phyloP scores from a whole-genome alignment of 1,140 invertebrate species.

The Philaenus spumarius region DNA sequence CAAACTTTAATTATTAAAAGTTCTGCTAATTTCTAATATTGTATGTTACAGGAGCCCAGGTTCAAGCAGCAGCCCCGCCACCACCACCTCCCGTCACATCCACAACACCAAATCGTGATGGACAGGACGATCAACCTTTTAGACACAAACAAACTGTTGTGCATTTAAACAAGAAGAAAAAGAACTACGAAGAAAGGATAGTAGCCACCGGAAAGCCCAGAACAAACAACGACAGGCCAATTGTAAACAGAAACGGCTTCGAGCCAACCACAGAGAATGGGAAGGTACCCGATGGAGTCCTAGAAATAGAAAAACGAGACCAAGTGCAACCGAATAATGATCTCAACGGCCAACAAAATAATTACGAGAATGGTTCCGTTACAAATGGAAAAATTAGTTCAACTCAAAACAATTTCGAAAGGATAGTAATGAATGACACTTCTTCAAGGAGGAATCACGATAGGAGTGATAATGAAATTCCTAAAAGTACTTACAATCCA shows the following conservation, averaged over 20 bases:
- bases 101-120: not conserved
- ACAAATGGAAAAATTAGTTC: not conserved
- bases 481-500: not conserved
- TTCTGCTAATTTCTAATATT: too few species aligned
- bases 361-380: not conserved
- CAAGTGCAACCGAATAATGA: not conserved
- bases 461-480: not conserved
- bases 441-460: conserved; percentile 7
- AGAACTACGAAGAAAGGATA: too few species aligned
- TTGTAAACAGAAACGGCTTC: too few species aligned
- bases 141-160: too few species aligned
- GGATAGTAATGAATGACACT: conserved; percentile 5
- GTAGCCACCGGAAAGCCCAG: too few species aligned
- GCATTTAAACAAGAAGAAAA: too few species aligned
- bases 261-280: too few species aligned
- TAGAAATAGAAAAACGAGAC: too few species aligned
- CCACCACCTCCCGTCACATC: not conserved
- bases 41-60: conserved; percentile 6
- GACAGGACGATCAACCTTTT: too few species aligned
- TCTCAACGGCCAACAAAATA: conserved; percentile 2
- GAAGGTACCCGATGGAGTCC: too few species aligned
- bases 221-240: too few species aligned
- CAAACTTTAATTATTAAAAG: too few species aligned
- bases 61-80: not conserved
- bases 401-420: conserved; percentile 2